Base-by-base conservation (phyloP, 64 coral and sea anemone genomes). In the Anthopleura sola region DNA sequence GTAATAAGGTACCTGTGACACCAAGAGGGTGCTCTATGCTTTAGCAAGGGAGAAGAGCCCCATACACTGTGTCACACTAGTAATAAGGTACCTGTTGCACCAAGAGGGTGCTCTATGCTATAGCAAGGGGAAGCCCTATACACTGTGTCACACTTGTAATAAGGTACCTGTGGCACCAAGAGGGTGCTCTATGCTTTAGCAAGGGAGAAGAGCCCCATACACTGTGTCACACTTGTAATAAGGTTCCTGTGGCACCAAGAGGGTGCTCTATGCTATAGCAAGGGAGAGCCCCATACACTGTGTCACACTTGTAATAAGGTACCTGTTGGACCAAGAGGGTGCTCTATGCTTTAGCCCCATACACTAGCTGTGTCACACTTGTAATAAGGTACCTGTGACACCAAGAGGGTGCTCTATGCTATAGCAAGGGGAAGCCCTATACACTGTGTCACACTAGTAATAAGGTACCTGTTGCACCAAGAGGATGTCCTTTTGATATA, bases 401-500 rank as follows among this genome's bases (percentile, higher is more conserved):
- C 92, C 95, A n/a, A 98, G 86, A 60, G 88, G 95, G 66, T 98
- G 95, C 31, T 92, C 16, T 2, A 12, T 53, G 9, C 40, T 44
- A 13, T 15, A 56, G 20, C 20, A 56, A 21, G 15, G 40, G 40
- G 9, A 8, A 44, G 58, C 2, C 23, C 58, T 20, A 62, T 62
- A 62, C 58, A 76, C 95, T 75, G 91, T 98, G 18, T 89, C 34
- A 76, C 74, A 76, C 74, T 17, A 39, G 31, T 37, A 76, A 76
- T 76, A 76, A 79, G 8, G 74, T 83, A 98, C 96, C 96, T 91
- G 96, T 98, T 64, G 96, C 92, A 26, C 96, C 96, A 15, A 98
- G 87, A 68, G 95, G 95, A 81, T 98, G 95, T 44, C 95, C 95
- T 86, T 98, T 98, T 17, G 95, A 98, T 86, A 98, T 98, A 55